Conservation (phyloP, 2,888 invertebrate genomes). For the Drosophila recens region DNA sequence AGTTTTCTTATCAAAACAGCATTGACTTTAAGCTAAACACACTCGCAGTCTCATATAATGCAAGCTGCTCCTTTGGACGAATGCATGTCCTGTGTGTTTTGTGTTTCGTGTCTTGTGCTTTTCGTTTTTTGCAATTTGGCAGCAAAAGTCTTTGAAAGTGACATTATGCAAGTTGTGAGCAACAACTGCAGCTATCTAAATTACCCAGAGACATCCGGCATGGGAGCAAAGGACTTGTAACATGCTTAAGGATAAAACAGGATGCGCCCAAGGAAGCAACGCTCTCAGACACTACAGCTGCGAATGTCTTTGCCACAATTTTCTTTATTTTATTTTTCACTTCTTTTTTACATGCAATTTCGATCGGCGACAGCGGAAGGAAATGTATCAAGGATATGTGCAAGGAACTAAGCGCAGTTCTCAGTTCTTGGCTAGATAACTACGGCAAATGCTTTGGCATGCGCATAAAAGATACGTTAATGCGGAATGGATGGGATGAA, state of each 20-base stretch:
- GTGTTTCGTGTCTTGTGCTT: conserved; percentile 24
- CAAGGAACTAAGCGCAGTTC: conserved; percentile 32
- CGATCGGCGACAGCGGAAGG: conserved; percentile 65
- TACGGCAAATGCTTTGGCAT: conserved; percentile 44
- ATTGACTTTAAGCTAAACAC: conserved; percentile 45
- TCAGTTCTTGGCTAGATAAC: conserved; percentile 30
- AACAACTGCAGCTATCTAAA: conserved; percentile 79
- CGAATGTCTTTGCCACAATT: conserved; percentile 35
- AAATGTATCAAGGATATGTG: conserved; percentile 50
- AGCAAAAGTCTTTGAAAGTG: conserved; percentile 63
- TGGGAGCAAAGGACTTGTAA: conserved; percentile 48
- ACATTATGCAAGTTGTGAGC: conserved; percentile 76
- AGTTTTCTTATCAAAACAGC: conserved; percentile 30
- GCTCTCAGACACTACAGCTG: conserved; percentile 10
- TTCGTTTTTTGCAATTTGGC: conserved; percentile 51
- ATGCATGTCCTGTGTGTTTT: conserved; percentile 49
- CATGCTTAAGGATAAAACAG: conserved; percentile 75
- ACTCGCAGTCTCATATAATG: neutral
- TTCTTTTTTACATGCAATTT: conserved; percentile 69
- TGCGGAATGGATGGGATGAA: conserved; percentile 43
- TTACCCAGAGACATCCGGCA: conserved; percentile 81
- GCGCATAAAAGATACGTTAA: conserved; percentile 82
- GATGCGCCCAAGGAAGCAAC: conserved; percentile 69
- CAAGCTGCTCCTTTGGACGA: conserved; percentile 21
- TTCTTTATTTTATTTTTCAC: conserved; percentile 1